These are phyloP conservation scores for Megamerina dolium DNA, from an alignment of 2,888 invertebrate genomes.

Conservation along the genomic window DNA sequence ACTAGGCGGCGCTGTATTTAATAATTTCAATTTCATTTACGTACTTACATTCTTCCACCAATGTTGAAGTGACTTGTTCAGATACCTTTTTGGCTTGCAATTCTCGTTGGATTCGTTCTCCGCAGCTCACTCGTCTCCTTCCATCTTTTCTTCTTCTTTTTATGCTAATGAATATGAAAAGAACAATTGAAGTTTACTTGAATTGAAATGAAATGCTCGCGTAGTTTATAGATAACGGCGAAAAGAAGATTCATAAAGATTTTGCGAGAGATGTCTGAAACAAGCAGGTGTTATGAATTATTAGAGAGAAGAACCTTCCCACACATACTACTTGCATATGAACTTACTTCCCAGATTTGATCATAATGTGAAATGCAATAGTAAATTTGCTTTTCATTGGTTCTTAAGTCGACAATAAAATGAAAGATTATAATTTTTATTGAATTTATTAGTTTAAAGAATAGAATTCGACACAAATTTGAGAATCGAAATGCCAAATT, in stretches of 20 bases:
- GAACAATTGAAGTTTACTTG: slow-evolving; percentile 19
- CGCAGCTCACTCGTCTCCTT: background rate
- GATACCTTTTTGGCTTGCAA: slow-evolving; percentile 12
- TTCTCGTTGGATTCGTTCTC: too few relatives aligned
- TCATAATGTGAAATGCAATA: background rate
- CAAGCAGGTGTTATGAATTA: too few relatives aligned
- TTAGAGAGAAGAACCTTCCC: too few relatives aligned
- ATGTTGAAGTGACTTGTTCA: too few relatives aligned
- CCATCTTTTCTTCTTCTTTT: slow-evolving; percentile 9
- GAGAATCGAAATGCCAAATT: too few relatives aligned
- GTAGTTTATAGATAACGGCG: background rate
- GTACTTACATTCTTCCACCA: too few relatives aligned
- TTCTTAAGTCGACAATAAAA: too few relatives aligned
- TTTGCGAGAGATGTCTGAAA: background rate
- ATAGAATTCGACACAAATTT: too few relatives aligned
- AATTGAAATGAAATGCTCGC: slow-evolving; percentile 15
- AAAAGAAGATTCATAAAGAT: background rate
- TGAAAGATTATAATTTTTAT: too few relatives aligned
- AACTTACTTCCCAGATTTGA: too few relatives aligned
- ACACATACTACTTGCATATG: too few relatives aligned
- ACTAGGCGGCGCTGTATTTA: background rate
- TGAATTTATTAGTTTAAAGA: too few relatives aligned
- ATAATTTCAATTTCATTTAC: slow-evolving; percentile 18
- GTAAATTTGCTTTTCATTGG: background rate
- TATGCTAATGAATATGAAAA: slow-evolving; percentile 20